Base-by-base conservation (phyloP, 2,797 vertebrate genomes). In the Anguilla obscura region DNA sequence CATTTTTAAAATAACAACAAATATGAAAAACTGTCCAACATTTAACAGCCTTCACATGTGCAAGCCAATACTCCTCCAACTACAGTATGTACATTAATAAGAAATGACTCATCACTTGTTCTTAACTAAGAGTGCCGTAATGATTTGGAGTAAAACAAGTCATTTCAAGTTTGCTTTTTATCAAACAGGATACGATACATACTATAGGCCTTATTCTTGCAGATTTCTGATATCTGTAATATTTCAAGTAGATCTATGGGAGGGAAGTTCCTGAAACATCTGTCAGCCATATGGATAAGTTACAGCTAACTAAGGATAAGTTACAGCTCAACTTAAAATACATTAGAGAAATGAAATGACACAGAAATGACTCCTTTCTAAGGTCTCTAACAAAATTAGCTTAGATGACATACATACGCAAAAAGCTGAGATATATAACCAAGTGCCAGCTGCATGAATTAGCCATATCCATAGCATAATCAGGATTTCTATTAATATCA, bases 251-350 rank as follows among this genome's bases (percentile, higher is more conserved):
- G 40, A 80, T 21, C 76, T 48, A 36, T 24, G 33, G 76, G 40
- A 45, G 76, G 4, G 6, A 80, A 80, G 33, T 80, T 80, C 5
- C 16, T 80, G 76, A 80, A 80, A 80, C 76, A 80, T 80, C 18
- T 40, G 76, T 80, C 76, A 80, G 40, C 45, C 45, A 33, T 33
- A 24, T 16, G 5, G 9, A n/a, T 21, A 50, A 24, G 7, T 82
- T 1, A 33, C 40, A 48, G 45, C 12, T 50, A 33, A 33, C 33
- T 33, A 24, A 33, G 5, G 9, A n/a, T 21, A 50, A 24, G 7
- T 82, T 1, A 33, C 40, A 48, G 45, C 3, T 50, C 24, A n/a
- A n/a, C 21, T 48, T 82, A 50, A 50, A n/a, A 48, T 82, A 82
- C 79, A 48, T 82, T 48, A 50, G 45, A 45, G 33, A 48, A 45